These are phyloP conservation scores for Odontesthes bonariensis DNA, from an alignment of 2,113 vertebrate genomes.

Conservation along the genomic window DNA sequence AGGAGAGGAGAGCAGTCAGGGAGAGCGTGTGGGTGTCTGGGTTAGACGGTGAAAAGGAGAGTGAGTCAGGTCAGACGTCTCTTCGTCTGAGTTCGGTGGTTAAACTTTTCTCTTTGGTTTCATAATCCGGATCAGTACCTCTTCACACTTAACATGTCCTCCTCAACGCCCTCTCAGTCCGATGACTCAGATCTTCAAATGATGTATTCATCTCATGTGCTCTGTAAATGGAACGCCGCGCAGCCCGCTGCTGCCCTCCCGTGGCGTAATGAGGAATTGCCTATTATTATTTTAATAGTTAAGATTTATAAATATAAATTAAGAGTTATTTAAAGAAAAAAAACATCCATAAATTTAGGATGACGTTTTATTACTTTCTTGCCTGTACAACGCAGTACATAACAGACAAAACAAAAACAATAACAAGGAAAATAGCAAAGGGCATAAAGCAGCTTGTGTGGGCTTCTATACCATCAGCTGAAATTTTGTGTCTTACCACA, in stretches of 20 bases:
- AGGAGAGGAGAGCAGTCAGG: slow-evolving; percentile 53
- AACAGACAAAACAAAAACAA: slow-evolving; percentile 70
- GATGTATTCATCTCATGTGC: background rate
- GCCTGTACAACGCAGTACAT: slow-evolving; percentile 70
- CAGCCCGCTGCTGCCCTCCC: slow-evolving; percentile 58
- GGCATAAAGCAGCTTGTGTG: slow-evolving; percentile 45
- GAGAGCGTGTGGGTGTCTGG: slow-evolving; percentile 61
- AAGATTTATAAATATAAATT: background rate
- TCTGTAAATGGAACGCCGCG: background rate
- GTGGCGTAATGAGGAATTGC: slow-evolving; percentile 60
- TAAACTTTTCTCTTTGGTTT: slow-evolving; percentile 18
- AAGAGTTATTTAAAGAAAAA: background rate
- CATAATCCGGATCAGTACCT: slow-evolving; percentile 10
- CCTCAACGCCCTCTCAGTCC: slow-evolving; percentile 1
- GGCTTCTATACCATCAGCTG: slow-evolving; percentile 29
- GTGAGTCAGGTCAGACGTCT: slow-evolving; percentile 39
- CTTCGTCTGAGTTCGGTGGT: background rate
- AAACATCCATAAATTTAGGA: background rate
- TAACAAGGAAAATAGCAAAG: slow-evolving; percentile 55
- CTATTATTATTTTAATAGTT: background rate
- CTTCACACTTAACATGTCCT: slow-evolving; percentile 1
- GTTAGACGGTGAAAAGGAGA: slow-evolving; percentile 33
- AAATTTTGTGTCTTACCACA: slow-evolving; percentile 45
- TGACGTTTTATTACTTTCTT: slow-evolving; percentile 70
- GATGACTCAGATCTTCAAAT: background rate